These are phyloP conservation scores for Pherbina coryleti DNA, from an alignment of 2,888 invertebrate species.

Conservation along the genomic window DNA sequence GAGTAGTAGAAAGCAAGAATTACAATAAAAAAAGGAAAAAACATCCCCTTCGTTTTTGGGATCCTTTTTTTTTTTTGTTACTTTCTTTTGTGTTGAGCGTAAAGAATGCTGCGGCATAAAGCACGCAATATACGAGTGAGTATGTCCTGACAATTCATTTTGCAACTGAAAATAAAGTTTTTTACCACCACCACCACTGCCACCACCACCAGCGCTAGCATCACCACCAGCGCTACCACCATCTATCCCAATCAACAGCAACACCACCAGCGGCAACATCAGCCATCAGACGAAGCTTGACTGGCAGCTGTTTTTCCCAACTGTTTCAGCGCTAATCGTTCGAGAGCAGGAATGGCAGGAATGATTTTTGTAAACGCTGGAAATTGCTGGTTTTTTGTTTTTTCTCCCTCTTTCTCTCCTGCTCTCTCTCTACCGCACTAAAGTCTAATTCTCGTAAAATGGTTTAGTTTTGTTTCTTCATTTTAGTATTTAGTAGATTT, in stretches of 20 bases:
- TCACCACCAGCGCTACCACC: background rate
- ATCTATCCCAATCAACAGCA: background rate
- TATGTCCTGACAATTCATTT: no score
- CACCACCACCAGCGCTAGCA: background rate
- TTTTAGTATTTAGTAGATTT: background rate
- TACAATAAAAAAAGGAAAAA: background rate
- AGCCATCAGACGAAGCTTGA: background rate
- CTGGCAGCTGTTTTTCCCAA: conserved; percentile 23
- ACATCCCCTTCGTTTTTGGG: background rate
- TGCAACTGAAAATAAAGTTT: no score
- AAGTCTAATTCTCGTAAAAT: background rate
- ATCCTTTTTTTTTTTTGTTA: background rate
- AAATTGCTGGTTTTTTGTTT: background rate
- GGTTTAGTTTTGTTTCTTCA: background rate
- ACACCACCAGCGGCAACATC: background rate
- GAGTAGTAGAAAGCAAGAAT: background rate
- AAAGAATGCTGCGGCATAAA: background rate
- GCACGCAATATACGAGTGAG: no score
- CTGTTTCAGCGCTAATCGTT: conserved; percentile 27
- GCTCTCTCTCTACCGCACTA: background rate
- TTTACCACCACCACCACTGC: background rate
- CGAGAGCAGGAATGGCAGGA: background rate
- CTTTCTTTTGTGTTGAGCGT: background rate
- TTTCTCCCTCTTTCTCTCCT: background rate
- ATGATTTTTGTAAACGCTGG: no score